Evolutionary conservation across 2,113 vertebrate genomes (phyloP), one percentile per base, ranked within the genome.

Genomic region (Muscicapa adusta): DNA sequence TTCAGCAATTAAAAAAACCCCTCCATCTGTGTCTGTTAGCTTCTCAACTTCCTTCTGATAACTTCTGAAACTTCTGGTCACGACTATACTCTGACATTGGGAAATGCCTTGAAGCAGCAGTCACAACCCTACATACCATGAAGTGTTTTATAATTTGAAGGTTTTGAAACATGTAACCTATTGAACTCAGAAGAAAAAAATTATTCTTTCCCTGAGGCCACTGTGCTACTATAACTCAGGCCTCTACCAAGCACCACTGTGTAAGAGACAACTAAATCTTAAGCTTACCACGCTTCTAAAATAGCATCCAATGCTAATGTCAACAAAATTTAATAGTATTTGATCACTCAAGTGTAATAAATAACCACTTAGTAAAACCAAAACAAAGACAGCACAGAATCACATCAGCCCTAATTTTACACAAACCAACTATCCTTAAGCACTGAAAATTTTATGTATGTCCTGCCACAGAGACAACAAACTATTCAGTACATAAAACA

Each of bases 401-500:
- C 54, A 86, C 31, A 57, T 8, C 0, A 1, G 34, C 28, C 65
- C 91, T 63, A 88, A 72, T 84, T 57, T 81, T 42, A 65, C 9
- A 36, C 58, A 94, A 89, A 93, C 20, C 29, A 85, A 70, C 58
- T 60, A 77, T 40, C 56, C 28, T 51, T 57, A 79, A 90, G 66
- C 56, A 65, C 57, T 42, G 71, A 80, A 85, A 72, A 33, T 90
- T 83, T 63, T 58, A 89, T 48, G 3, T 48, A 73, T 24, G 50
- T 58, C 65, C 65, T 70, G 47, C 56, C 71, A 85, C 14, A 82
- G 74, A 92, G 82, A 96, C 88, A 97, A 96, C 51, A 82, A 94
- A 60, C 80, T 87, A 95, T 84, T 94, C 84, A 96, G 43, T 34
- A 72, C 79, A 91, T 50, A 89, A 97, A 97, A 96, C 43, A 92